Conservation (phyloP, 2,113 vertebrate genomes). For the Ploceus nigricollis region DNA sequence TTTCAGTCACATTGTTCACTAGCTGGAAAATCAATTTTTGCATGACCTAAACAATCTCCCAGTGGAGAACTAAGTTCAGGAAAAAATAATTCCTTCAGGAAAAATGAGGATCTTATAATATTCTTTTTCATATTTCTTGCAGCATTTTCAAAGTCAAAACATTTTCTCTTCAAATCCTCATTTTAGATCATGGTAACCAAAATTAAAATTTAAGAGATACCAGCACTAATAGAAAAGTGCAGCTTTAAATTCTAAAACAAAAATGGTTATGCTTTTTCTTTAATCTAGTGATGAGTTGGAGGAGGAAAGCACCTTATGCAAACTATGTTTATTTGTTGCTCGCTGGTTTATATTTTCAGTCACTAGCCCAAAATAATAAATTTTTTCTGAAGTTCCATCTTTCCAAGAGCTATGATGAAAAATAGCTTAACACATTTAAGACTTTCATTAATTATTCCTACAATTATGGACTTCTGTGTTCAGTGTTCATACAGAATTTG, state of each 20-base stretch:
- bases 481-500: background rate
- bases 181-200: background rate
- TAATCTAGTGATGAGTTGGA: background rate
- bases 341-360: background rate
- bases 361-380: background rate
- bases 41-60: background rate
- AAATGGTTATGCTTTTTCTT: background rate
- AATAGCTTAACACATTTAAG: background rate
- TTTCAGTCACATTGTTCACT: background rate
- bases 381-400: background rate
- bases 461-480: background rate
- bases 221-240: background rate
- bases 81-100: background rate
- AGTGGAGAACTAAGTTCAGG: background rate
- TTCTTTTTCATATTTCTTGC: background rate
- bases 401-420: background rate
- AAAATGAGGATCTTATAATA: background rate
- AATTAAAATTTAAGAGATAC: background rate
- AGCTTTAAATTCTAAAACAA: background rate
- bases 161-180: background rate
- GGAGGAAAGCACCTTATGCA: background rate
- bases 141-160: background rate
- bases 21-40: background rate
- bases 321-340: background rate
- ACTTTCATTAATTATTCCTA: background rate